Percentiles rank a stretch among this genome's conserved stretches.
These are phyloP conservation scores for Candidula unifasciata DNA, from an alignment of 2,888 invertebrate species.

Conservation along the genomic window DNA sequence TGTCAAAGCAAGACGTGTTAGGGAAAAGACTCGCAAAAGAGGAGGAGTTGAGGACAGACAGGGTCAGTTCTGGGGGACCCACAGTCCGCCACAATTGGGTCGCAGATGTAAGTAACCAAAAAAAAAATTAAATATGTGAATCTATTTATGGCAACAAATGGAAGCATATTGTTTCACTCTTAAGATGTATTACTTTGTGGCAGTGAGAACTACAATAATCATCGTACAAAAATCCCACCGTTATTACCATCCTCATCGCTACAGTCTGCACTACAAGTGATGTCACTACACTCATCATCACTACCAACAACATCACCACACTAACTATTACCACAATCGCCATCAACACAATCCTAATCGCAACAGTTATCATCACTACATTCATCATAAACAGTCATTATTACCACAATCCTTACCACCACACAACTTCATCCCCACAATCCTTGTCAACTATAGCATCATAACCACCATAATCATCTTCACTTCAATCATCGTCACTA, in stretches of 20 bases:
- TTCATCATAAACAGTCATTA: background rate
- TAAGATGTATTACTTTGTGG: no score
- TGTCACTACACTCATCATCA: no score
- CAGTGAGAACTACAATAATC: no score
- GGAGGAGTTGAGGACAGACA: background rate
- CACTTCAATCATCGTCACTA: conserved; percentile 2
- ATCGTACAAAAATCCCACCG: no score
- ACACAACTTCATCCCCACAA: background rate
- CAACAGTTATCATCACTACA: background rate
- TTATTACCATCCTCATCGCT: no score
- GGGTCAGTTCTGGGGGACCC: no score
- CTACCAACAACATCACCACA: no score
- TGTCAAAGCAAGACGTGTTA: conserved; percentile 1
- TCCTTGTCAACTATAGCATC: background rate
- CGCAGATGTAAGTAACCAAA: background rate
- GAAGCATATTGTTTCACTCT: no score
- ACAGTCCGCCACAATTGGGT: background rate
- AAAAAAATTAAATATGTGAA: no score
- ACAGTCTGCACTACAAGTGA: no score
- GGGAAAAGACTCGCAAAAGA: background rate
- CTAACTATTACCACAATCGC: no score
- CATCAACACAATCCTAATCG: background rate
- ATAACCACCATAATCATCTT: background rate
- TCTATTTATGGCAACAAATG: no score
- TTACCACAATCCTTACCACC: background rate